Percentiles rank a stretch among this genome's conserved stretches.
Evolutionary conservation across 2,888 invertebrate genomes (phyloP).

Genomic region (Hirtodrosophila confusa): DNA sequence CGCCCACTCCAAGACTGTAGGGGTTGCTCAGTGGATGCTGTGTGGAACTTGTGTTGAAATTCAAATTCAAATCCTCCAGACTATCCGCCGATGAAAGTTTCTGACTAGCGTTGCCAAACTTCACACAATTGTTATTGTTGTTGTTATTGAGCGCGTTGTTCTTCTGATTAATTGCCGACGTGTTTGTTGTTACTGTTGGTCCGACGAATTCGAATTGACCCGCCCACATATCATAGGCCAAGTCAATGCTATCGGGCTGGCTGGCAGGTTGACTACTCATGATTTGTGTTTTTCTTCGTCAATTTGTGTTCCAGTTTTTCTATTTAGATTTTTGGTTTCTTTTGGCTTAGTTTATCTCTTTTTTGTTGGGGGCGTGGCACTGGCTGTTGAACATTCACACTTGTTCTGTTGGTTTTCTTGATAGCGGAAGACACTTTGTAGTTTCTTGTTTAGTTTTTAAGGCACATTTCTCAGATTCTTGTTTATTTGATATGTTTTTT

Average conservation of each 20-base stretch:
- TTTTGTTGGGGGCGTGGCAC: slow-evolving; percentile 64
- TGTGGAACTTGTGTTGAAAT: slow-evolving; percentile 76
- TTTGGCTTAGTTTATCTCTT: slow-evolving; percentile 26
- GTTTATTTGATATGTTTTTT: slow-evolving; percentile 10
- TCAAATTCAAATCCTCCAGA: slow-evolving; percentile 83
- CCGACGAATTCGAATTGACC: slow-evolving; percentile 94
- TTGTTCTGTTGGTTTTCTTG: slow-evolving; percentile 22
- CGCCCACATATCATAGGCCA: slow-evolving; percentile 95
- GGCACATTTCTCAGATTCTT: slow-evolving; percentile 51
- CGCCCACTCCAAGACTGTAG: slow-evolving; percentile 61
- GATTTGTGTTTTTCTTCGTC: slow-evolving; percentile 59
- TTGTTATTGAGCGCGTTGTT: slow-evolving; percentile 56
- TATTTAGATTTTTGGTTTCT: slow-evolving; percentile 16
- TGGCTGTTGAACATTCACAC: slow-evolving; percentile 52
- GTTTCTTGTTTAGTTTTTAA: slow-evolving; percentile 31
- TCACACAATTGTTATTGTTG: slow-evolving; percentile 52
- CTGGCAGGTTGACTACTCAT: slow-evolving; percentile 84
- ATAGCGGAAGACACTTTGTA: slow-evolving; percentile 59
- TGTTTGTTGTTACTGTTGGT: slow-evolving; percentile 64
- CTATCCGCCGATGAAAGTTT: slow-evolving; percentile 74
- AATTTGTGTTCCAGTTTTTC: slow-evolving; percentile 1
- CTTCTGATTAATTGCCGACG: slow-evolving; percentile 66
- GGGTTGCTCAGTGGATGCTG: slow-evolving; percentile 73
- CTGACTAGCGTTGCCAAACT: slow-evolving; percentile 79
- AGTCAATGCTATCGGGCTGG: slow-evolving; percentile 87